Percentiles rank a stretch among this genome's conserved stretches.
Evolutionary conservation across 2,797 vertebrate species (phyloP).

Genomic region (Bufotes viridis): DNA sequence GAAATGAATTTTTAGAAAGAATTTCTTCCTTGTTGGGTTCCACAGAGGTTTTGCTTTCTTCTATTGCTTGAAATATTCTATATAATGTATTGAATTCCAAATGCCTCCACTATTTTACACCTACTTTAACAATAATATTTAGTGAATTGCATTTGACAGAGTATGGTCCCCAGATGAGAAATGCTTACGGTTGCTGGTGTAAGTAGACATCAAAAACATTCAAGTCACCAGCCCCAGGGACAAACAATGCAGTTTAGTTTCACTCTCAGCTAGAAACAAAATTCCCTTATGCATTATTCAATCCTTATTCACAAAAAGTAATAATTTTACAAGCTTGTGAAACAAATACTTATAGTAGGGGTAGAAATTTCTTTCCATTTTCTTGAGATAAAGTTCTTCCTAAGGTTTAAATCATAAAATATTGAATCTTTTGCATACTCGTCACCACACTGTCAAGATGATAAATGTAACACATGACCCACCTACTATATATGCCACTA

Average conservation of each 20-base stretch:
- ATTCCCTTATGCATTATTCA: constrained; percentile 46
- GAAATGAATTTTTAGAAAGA: constrained; percentile 15
- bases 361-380: background rate
- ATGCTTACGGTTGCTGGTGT: constrained; percentile 21
- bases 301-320: constrained; percentile 3
- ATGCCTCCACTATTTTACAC: constrained; percentile 39
- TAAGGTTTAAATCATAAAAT: background rate
- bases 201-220: constrained; percentile 44
- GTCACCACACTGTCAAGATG: background rate
- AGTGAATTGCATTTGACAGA: constrained; percentile 49
- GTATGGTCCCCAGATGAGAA: constrained; percentile 43
- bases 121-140: constrained; percentile 49
- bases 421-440: background rate
- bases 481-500: background rate
- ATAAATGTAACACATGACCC: background rate
- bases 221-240: constrained; percentile 28
- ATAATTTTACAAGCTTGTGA: constrained; percentile 1
- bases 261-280: constrained; percentile 30
- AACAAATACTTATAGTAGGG: background rate
- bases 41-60: constrained; percentile 19
- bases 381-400: background rate
- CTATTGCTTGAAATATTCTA: constrained; percentile 28
- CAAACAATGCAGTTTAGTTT: constrained; percentile 38
- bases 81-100: constrained; percentile 42
- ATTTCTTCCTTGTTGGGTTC: constrained; percentile 32